These are phyloP conservation scores for Hypercompe scribonia DNA, from an alignment of 2,888 invertebrate genomes.

Conservation along the genomic window DNA sequence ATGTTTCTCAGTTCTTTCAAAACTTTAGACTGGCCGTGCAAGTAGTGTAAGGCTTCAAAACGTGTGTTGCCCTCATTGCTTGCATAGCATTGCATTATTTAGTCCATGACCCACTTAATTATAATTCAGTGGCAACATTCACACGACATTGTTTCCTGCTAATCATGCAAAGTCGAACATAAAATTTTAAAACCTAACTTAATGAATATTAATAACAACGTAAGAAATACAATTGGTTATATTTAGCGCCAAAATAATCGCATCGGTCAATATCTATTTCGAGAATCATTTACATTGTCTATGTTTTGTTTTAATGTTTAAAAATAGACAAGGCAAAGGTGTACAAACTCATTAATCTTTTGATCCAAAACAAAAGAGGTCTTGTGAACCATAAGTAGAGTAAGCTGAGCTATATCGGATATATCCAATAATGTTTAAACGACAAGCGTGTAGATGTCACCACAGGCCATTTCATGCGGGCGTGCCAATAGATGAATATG, in stretches of 20 bases:
- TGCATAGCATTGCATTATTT: no score
- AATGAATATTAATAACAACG: not conserved
- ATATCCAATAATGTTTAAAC: constrained; percentile 8
- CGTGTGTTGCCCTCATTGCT: not conserved
- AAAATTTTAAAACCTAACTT: not conserved
- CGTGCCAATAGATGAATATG: not conserved
- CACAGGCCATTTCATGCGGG: constrained; percentile 6
- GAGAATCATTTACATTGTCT: not conserved
- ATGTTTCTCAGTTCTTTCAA: not conserved
- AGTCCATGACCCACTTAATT: constrained; percentile 1
- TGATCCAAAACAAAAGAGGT: constrained; percentile 7
- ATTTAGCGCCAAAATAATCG: not conserved
- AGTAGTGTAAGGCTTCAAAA: not conserved
- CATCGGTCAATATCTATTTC: not conserved
- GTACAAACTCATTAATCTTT: not conserved
- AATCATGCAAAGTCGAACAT: not conserved
- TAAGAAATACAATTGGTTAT: not conserved
- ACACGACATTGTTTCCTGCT: not conserved
- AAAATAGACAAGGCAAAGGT: not conserved
- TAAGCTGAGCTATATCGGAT: constrained; percentile 11
- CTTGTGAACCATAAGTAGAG: not conserved
- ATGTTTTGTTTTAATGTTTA: not conserved
- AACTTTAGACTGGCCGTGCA: not conserved
- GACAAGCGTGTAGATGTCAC: not conserved
- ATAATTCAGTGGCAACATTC: not conserved